phyloP scores from a whole-genome alignment of 2,888 invertebrate species.

The Fabriciana adippe region DNA sequence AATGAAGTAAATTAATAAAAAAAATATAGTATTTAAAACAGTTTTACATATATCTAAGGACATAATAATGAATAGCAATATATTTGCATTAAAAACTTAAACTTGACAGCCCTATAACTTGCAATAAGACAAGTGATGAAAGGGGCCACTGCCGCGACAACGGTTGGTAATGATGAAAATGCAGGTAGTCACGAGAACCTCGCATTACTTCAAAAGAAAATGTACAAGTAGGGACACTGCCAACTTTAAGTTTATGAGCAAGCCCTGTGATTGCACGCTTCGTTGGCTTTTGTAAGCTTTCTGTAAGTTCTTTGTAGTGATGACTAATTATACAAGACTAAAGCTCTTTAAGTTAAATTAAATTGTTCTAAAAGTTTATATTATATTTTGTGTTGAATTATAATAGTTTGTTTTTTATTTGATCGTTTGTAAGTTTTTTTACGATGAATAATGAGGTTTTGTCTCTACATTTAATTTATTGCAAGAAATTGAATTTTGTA shows the following conservation, averaged over 20 bases:
- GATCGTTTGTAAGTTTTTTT: too few relatives aligned
- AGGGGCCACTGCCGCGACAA: constrained; percentile 24
- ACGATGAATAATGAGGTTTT: too few relatives aligned
- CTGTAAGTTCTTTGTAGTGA: constrained; percentile 6
- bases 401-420: not conserved
- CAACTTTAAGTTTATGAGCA: constrained; percentile 4
- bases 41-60: too few relatives aligned
- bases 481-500: too few relatives aligned
- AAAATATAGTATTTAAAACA: too few relatives aligned
- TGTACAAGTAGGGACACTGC: not conserved
- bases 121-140: constrained; percentile 33
- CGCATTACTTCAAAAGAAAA: constrained; percentile 26
- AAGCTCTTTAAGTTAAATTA: constrained; percentile 4
- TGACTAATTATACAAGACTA: not conserved
- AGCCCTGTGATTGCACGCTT: constrained; percentile 22
- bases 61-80: too few relatives aligned
- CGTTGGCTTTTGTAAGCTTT: constrained; percentile 23
- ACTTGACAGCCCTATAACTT: constrained; percentile 22
- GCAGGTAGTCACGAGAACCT: constrained; percentile 37
- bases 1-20: too few relatives aligned
- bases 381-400: not conserved
- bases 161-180: constrained; percentile 35
- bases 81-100: not conserved
- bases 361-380: not conserved
- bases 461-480: too few relatives aligned